These are phyloP conservation scores for Pelusios castaneus DNA, from an alignment of 2,113 vertebrate species.

Conservation along the genomic window DNA sequence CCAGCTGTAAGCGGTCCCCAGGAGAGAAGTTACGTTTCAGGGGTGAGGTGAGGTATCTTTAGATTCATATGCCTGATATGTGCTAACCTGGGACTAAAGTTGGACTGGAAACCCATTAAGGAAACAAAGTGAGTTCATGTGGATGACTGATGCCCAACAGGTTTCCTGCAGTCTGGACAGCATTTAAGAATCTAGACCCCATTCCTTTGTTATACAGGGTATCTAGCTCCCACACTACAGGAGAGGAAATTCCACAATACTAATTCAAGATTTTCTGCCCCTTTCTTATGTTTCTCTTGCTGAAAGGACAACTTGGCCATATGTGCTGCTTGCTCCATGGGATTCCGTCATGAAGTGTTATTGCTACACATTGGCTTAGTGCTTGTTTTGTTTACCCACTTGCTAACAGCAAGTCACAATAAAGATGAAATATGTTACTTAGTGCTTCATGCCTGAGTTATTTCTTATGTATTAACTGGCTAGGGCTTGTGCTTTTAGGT, in stretches of 20 bases:
- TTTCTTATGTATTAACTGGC: not conserved
- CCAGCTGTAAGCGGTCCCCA: rapidly evolving
- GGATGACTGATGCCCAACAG: not conserved
- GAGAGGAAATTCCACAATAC: not conserved
- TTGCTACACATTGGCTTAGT: not conserved
- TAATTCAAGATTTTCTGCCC: not conserved
- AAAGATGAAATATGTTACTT: not conserved
- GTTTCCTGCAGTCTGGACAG: not conserved
- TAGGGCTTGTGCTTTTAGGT: not conserved
- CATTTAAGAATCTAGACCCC: not conserved
- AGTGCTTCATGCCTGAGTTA: not conserved
- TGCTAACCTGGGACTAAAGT: not conserved
- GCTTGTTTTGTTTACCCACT: rapidly evolving
- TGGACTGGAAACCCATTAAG: not conserved
- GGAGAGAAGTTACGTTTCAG: not conserved
- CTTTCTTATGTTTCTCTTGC: not conserved
- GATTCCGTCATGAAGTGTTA: not conserved
- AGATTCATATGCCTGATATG: not conserved
- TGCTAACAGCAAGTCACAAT: not conserved
- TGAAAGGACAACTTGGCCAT: not conserved
- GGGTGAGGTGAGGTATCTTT: not conserved
- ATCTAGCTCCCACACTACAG: not conserved
- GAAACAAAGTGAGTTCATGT: not conserved
- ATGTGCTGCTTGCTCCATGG: not conserved
- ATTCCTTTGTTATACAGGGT: not conserved